Base-by-base conservation (phyloP, 2,113 vertebrate genomes). In the Callospermophilus lateralis region DNA sequence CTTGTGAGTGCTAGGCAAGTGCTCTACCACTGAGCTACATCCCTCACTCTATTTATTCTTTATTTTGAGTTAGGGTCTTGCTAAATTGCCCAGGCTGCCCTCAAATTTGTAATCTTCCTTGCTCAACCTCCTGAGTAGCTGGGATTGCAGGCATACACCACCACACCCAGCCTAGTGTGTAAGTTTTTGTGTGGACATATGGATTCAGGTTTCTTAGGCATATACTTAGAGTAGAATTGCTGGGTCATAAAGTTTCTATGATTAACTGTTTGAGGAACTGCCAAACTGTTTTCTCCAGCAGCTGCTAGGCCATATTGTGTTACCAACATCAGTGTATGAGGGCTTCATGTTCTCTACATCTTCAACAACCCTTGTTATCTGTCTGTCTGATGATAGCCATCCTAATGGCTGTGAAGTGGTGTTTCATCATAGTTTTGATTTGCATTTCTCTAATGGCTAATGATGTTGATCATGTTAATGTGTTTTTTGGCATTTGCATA, bases 391-490 rank as follows among this genome's bases (percentile, higher is more conserved):
- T 63, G 19, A 84, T 2, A 73, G 79, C 24, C 17, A 37, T 51
- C 8, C 39, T 63, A 76, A 16, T 53, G 30, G 20, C 8, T 65
- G 12, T 34, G 39, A 74, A 68, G 70, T 61, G 30, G 5, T 51
- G 65, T 37, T 39, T 68, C 42, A 39, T 26, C 61, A 45, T 93
- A 81, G 45, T 37, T 96, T 94, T 67, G 45, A 83, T 83, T 72
- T 96, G 68, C 26, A 34, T 67, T 85, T 85, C 58, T 48, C 67
- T 91, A 39, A 48, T 76, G 39, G n/a, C 37, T 68, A 87, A 61
- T 63, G 89, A 55, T 93, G 37, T 67, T 72, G 51, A 86, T 89
- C 13, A 68, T 84, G 16, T 87, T 91, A 73, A 87, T 73, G 86
- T 72, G 28, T 16, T 84, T 79, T 55, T 73, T 85, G 67, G 48